Base-by-base conservation (phyloP, 2,888 invertebrate species). In the Himalopsyche anomala region DNA sequence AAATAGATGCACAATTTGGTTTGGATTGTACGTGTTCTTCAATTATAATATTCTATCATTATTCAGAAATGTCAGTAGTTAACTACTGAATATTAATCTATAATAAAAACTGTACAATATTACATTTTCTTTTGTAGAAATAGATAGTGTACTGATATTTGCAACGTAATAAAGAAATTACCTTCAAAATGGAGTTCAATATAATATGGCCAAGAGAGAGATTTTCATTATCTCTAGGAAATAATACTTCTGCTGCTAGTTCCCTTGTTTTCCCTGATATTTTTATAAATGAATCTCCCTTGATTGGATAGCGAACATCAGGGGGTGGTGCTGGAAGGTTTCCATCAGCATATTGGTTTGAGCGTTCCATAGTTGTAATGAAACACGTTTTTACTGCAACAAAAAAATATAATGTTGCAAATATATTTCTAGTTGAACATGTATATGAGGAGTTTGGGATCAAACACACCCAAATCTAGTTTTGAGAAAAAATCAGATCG, bases 161-260 rank as follows among this genome's bases (percentile, higher is more conserved):
- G 15, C 4, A 4, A 15, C 4, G 15, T 15, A 51, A 15, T 51
- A 51, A 51, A 51, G 3, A 51, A 3, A 51, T 54, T 83, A 95
- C 95, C 93, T 94, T 94, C 80, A 96, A 90, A 87, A 98, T 95
- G 83, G 97, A 94, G 91, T 98, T 96, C 86, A 99, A 92, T 89
- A 99, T 95, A 92, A 98, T 95, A 89, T 97, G 97, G 0, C 97
- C 95, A 88, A 99, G 91, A 84, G 98, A 96, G 85, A 96, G 94
- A 89, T 96, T 95, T 89, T 98, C 97, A 91, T 95, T 95, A 92
- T 97, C 98, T 89, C 96, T 94, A 90, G 96, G 95, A 93, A 98
- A 99, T 90, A 99, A 92, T 80, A 96, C 92, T 93, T 99, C 99
- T 89, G 95, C 96, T 1, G 96, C 95, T 40, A 95, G 94, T 92